A percentile compares a stretch with the other conserved stretches of the same genome.
These are phyloP conservation scores for Tenthredo livida DNA, from an alignment of 2,888 invertebrate genomes.

Conservation along the genomic window DNA sequence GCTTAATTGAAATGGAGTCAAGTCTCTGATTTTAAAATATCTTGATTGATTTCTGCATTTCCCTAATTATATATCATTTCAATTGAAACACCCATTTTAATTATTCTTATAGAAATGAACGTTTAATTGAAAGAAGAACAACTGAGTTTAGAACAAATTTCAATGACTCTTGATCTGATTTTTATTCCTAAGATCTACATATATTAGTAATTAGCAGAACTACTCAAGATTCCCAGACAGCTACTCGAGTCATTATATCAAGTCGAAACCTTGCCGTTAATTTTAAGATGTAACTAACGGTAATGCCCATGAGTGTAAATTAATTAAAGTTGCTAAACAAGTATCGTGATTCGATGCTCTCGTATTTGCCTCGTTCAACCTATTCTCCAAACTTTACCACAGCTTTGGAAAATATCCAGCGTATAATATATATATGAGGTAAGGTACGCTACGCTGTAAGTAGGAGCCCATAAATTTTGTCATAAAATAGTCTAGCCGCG, in stretches of 20 bases:
- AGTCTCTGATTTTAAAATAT: neutral
- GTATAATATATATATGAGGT: neutral
- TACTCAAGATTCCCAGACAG: neutral
- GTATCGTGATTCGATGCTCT: neutral
- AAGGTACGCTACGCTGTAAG: constrained; percentile 13
- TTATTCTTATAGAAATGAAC: neutral
- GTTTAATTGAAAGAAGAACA: neutral
- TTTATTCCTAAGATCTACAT: neutral
- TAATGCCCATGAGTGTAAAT: constrained; percentile 6
- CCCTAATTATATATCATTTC: neutral
- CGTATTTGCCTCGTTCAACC: neutral
- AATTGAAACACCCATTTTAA: too few relatives aligned
- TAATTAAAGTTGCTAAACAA: neutral
- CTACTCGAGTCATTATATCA: neutral
- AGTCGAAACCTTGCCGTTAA: neutral
- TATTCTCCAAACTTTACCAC: neutral
- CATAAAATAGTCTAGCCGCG: constrained; percentile 42
- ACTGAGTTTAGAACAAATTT: neutral
- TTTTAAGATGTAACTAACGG: neutral
- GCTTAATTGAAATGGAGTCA: neutral
- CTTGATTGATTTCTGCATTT: neutral
- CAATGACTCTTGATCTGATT: neutral
- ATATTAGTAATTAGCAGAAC: constrained; percentile 1
- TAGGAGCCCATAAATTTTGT: constrained; percentile 29
- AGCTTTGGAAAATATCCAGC: neutral